A percentile compares a stretch with the other conserved stretches of the same genome.
These are phyloP conservation scores for Ctenoplectra terminalis DNA, from an alignment of 1,140 invertebrate species.

Conservation along the genomic window DNA sequence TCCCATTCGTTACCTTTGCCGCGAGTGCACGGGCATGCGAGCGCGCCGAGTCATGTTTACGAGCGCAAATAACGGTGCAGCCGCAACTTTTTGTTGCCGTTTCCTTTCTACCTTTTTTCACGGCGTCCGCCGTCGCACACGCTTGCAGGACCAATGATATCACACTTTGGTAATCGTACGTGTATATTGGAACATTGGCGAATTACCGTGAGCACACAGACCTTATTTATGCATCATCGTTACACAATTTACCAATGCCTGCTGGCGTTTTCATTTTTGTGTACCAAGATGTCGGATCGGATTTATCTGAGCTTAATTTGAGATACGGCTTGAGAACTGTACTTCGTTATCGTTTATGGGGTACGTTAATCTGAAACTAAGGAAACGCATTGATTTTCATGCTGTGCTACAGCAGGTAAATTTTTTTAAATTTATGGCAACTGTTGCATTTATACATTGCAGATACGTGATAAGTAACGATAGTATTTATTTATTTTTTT, in stretches of 20 bases:
- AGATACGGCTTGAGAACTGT: too few relatives aligned
- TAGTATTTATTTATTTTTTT: too few relatives aligned
- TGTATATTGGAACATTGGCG: too few relatives aligned
- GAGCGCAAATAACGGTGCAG: constrained; percentile 53
- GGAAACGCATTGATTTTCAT: too few relatives aligned
- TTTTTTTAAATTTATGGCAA: too few relatives aligned
- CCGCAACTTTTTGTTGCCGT: constrained; percentile 41
- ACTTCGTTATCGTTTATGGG: too few relatives aligned
- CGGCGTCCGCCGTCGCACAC: background rate
- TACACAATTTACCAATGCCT: background rate
- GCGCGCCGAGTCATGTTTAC: constrained; percentile 49
- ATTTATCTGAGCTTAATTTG: background rate
- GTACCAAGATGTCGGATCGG: background rate
- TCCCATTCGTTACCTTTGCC: constrained; percentile 69
- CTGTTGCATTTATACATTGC: too few relatives aligned
- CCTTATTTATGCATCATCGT: background rate
- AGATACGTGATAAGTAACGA: too few relatives aligned
- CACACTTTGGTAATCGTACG: constrained; percentile 9
- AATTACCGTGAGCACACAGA: background rate
- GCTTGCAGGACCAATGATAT: background rate
- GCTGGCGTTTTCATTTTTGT: constrained; percentile 12
- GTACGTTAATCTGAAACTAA: too few relatives aligned
- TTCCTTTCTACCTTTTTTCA: constrained; percentile 21
- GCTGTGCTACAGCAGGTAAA: too few relatives aligned
- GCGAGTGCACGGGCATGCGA: constrained; percentile 33